Conservation (phyloP, 2,113 vertebrate genomes). For the Tetrao urogallus region DNA sequence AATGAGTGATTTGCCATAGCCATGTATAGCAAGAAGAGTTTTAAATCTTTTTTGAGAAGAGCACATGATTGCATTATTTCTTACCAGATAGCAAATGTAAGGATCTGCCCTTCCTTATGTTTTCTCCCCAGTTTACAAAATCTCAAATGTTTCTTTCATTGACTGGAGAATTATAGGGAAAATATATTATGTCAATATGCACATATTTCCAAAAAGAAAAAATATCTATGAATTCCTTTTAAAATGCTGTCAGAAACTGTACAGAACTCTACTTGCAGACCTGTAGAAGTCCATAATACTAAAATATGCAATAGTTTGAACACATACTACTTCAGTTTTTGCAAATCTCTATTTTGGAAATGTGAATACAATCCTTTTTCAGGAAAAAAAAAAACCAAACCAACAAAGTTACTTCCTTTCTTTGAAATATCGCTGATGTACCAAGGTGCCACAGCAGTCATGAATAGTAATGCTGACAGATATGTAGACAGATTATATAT, state of each 20-base stretch:
- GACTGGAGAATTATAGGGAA: background rate
- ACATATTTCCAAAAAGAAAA: background rate
- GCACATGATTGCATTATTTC: background rate
- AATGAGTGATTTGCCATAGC: background rate
- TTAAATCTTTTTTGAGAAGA: background rate
- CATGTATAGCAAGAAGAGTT: background rate
- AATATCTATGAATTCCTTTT: background rate
- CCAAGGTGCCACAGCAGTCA: constrained; percentile 57
- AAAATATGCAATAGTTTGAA: background rate
- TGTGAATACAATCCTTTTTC: constrained; percentile 66
- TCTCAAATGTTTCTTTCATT: background rate
- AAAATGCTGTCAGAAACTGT: background rate
- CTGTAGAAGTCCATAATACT: background rate
- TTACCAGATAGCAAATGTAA: background rate
- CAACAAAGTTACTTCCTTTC: constrained; percentile 73
- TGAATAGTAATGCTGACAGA: constrained; percentile 59
- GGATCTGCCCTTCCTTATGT: background rate
- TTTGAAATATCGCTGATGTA: constrained; percentile 80
- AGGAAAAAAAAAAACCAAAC: constrained; percentile 22
- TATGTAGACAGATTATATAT: constrained; percentile 62
- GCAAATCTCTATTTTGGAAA: background rate
- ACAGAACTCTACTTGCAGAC: background rate
- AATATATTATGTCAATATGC: background rate
- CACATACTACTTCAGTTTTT: background rate
- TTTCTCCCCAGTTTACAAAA: background rate